These are phyloP conservation scores for Zaprionus camerounensis DNA, from an alignment of 1,140 invertebrate species.

Conservation along the genomic window DNA sequence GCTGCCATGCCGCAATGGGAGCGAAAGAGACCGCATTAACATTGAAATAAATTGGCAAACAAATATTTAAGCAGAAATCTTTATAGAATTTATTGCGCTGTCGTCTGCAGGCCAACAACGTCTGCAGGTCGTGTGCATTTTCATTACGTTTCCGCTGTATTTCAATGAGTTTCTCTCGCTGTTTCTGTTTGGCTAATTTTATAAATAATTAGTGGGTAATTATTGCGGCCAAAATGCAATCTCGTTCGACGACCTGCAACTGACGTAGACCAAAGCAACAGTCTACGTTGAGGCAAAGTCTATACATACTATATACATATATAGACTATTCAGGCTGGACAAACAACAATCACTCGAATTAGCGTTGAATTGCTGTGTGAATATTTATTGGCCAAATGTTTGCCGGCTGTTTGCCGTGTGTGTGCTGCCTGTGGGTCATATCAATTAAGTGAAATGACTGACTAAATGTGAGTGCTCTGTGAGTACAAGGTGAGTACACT, in stretches of 20 bases:
- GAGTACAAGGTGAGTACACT: neutral
- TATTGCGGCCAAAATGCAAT: conserved; percentile 32
- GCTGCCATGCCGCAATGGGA: conserved; percentile 15
- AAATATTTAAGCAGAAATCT: conserved; percentile 26
- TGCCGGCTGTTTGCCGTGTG: conserved; percentile 19
- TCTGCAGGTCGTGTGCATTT: neutral
- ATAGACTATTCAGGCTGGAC: neutral
- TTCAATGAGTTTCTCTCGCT: conserved; percentile 5
- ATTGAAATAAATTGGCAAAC: conserved; percentile 35
- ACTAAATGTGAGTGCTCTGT: neutral
- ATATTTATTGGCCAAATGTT: conserved; percentile 22
- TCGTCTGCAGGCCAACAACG: conserved; percentile 30
- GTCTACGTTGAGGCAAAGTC: neutral
- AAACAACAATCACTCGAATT: conserved; percentile 40
- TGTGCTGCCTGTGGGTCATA: conserved; percentile 48
- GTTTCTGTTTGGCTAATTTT: conserved; percentile 49
- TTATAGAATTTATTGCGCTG: conserved; percentile 23
- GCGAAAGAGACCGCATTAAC: neutral
- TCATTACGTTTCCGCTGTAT: conserved; percentile 35
- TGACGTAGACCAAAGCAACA: conserved; percentile 25
- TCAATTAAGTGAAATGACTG: conserved; percentile 70
- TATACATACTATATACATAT: neutral
- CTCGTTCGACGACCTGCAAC: conserved; percentile 13
- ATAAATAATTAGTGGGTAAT: conserved; percentile 68
- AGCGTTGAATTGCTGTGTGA: conserved; percentile 18